Evolutionary conservation across 1,140 invertebrate species (phyloP).

Genomic region (Euglossa dilemma): DNA sequence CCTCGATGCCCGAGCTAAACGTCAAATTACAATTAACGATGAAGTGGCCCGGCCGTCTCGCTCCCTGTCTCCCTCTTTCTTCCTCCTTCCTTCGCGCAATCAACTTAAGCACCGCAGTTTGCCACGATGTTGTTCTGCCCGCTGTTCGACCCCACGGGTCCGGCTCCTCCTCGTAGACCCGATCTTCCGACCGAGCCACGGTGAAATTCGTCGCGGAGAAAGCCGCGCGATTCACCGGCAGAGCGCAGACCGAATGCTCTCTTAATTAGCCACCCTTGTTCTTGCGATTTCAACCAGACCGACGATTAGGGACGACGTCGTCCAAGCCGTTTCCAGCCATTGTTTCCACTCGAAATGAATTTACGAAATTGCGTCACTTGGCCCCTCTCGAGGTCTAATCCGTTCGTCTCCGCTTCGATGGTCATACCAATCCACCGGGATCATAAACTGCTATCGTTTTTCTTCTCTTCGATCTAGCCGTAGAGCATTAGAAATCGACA

Average conservation of each 20-base stretch:
- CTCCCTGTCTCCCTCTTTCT: neutral
- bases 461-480: neutral
- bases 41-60: conserved; percentile 53
- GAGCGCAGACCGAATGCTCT: conserved; percentile 13
- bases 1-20: conserved; percentile 62
- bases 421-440: neutral
- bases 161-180: neutral
- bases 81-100: conserved; percentile 51
- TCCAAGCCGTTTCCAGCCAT: neutral
- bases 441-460: neutral
- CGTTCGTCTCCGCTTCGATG: neutral
- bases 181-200: conserved; percentile 8
- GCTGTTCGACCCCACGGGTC: neutral
- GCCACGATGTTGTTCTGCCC: conserved; percentile 51
- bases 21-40: conserved; percentile 75
- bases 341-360: conserved; percentile 21
- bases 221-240: neutral
- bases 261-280: conserved; percentile 35
- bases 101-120: conserved; percentile 63
- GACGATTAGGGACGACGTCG: neutral
- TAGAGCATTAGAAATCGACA: neutral
- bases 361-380: conserved; percentile 30
- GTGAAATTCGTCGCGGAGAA: conserved; percentile 18
- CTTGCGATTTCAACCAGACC: conserved; percentile 28
- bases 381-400: neutral